Evolutionary conservation across 2,888 invertebrate species (phyloP), one percentile per base, ranked within the genome.

Genomic region (Tuberolachnus salignus): DNA sequence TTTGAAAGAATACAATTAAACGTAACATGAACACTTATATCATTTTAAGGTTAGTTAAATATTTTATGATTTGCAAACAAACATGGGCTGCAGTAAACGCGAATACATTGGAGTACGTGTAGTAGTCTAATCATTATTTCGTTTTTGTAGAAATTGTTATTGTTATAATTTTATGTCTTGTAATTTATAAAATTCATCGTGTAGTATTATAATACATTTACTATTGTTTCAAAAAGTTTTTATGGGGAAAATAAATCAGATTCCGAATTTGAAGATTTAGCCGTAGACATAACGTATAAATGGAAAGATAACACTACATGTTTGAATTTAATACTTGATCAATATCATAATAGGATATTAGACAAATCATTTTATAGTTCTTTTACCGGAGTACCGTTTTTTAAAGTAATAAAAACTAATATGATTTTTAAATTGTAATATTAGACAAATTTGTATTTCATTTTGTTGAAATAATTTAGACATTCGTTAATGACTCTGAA

Each of bases 401-500:
- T 78, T 42, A 78, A 78, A 69, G 78, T 78, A 67, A n/a, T 19
- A n/a, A n/a, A n/a, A 49, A 46, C 16, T 9, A 14, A 66, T 11
- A 11, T 55, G 9, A 55, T 44, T 34, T 4, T 44, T 53, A 34
- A 26, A 21, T 26, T 23, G 26, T 0, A 34, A 64, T 44, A 42
- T 53, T 44, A 55, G 16, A 21, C 14, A 19, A 19, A 53, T 53
- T 16, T 13, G 1, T 16, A 21, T 69, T 53, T 69, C 1, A 67
- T 34, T 34, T 34, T 34, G 34, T 6, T 6, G 34, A 53, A 57
- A 63, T 19, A 34, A 55, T 26, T 84, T 82, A 91, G 88, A 86
- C 89, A 21, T 87, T 88, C 1, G 87, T 92, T 0, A 86, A 88
- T 78, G 90, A 90, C 61, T 86, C 88, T 19, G 92, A 92, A 83